Conservation (phyloP, 2,113 vertebrate genomes). For the Zeus faber region DNA sequence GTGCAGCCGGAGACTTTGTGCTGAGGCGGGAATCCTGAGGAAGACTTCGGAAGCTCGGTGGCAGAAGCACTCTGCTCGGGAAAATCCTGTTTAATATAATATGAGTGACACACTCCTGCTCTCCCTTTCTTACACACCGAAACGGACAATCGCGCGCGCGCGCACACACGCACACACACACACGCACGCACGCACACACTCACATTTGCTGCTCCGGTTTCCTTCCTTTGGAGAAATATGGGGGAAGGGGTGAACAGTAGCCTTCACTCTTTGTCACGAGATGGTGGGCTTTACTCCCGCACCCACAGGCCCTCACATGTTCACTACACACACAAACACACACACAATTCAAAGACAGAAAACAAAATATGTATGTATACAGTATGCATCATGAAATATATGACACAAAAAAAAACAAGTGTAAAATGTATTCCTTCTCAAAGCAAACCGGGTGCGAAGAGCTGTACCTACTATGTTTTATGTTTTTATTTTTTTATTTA, state of each 20-base stretch:
- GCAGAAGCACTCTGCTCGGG: conserved; percentile 69
- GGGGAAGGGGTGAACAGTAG: conserved; percentile 54
- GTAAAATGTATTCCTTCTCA: too few relatives aligned
- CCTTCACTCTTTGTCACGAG: conserved; percentile 51
- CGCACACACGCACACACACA: conserved; percentile 25
- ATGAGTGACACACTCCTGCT: conserved; percentile 30
- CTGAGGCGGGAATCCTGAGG: conserved; percentile 71
- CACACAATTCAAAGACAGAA: not conserved
- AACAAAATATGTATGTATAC: not conserved
- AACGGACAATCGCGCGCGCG: not conserved
- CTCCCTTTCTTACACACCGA: conserved; percentile 26
- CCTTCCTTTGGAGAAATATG: conserved; percentile 53
- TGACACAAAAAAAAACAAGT: too few relatives aligned
- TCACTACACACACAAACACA: not conserved
- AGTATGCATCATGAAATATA: too few relatives aligned
- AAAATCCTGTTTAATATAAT: conserved; percentile 77
- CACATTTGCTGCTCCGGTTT: conserved; percentile 55
- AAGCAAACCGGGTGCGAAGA: too few relatives aligned
- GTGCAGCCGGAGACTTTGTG: conserved; percentile 44
- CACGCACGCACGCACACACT: conserved; percentile 25
- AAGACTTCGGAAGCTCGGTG: conserved; percentile 69
- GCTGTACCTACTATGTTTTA: too few relatives aligned
- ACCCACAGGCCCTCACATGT: conserved; percentile 6
- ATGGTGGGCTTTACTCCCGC: conserved; percentile 26
- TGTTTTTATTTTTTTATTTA: too few relatives aligned